These are phyloP conservation scores for Cyclargus thomasi DNA, from an alignment of 1,140 invertebrate genomes.

Conservation along the genomic window DNA sequence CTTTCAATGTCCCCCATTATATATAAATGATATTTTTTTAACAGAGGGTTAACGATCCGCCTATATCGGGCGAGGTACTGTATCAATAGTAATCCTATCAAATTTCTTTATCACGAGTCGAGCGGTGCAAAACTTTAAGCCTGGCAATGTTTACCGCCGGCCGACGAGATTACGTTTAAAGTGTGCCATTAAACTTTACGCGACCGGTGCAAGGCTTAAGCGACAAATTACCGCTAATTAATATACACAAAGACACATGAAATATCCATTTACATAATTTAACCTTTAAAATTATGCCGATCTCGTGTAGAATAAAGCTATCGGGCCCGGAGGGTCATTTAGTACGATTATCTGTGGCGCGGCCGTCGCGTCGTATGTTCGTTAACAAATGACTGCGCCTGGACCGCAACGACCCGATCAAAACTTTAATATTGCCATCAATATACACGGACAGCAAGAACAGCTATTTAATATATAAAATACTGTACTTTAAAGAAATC, in stretches of 20 bases:
- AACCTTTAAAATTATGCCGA: slow-evolving; percentile 13
- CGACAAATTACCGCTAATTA: slow-evolving; percentile 13
- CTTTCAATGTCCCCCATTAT: too few relatives aligned
- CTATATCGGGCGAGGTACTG: too few relatives aligned
- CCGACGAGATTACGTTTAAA: neutral
- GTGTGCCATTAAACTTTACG: neutral
- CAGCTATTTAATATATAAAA: too few relatives aligned
- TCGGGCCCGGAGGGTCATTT: slow-evolving; percentile 58
- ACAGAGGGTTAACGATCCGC: too few relatives aligned
- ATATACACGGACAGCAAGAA: slow-evolving; percentile 21
- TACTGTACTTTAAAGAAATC: neutral
- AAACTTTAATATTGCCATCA: slow-evolving; percentile 38
- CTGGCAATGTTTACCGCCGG: neutral
- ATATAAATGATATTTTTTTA: too few relatives aligned
- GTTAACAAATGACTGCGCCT: slow-evolving; percentile 61
- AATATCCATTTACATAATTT: slow-evolving; percentile 16
- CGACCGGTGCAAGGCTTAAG: slow-evolving; percentile 7
- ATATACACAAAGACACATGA: slow-evolving; percentile 16
- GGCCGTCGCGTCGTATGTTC: slow-evolving; percentile 54
- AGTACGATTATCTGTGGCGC: slow-evolving; percentile 65
- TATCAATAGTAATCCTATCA: neutral
- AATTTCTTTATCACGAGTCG: neutral
- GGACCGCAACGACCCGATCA: slow-evolving; percentile 26
- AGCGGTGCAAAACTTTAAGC: neutral
- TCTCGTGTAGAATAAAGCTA: slow-evolving; percentile 29